Evolutionary conservation across 2,888 invertebrate genomes (phyloP).

Genomic region (Falcaria lacertinaria): DNA sequence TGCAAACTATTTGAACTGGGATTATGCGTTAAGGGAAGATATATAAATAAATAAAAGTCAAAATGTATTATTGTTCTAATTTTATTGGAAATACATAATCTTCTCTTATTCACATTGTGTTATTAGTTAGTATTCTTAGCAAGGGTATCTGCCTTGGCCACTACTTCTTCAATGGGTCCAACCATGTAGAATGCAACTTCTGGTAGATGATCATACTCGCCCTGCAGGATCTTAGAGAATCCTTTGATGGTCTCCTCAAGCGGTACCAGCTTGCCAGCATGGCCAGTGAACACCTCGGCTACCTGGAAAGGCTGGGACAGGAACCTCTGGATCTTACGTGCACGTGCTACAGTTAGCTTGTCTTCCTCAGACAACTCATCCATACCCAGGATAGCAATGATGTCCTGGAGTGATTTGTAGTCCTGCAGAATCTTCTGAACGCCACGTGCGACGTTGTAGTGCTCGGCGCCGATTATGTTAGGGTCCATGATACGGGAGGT

Average conservation of each 20-base stretch:
- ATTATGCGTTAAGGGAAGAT: too few species aligned
- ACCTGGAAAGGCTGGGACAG: slow-evolving; percentile 94
- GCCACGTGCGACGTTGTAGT: slow-evolving; percentile 93
- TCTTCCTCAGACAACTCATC: slow-evolving; percentile 81
- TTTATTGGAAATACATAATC: slow-evolving; percentile 49
- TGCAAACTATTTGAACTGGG: too few species aligned
- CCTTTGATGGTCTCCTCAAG: slow-evolving; percentile 91
- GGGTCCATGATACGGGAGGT: slow-evolving; percentile 97
- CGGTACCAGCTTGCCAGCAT: slow-evolving; percentile 92
- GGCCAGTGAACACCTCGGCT: slow-evolving; percentile 95
- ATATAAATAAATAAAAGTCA: slow-evolving; percentile 14
- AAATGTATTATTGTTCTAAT: slow-evolving; percentile 32
- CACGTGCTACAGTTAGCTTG: slow-evolving; percentile 92
- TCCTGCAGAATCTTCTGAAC: slow-evolving; percentile 96
- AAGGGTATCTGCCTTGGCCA: slow-evolving; percentile 89
- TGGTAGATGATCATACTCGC: slow-evolving; percentile 92
- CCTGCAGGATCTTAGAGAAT: slow-evolving; percentile 88
- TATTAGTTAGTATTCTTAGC: slow-evolving; percentile 81
- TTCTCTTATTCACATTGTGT: slow-evolving; percentile 33
- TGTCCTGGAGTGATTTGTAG: slow-evolving; percentile 88
- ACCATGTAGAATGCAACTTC: slow-evolving; percentile 97
- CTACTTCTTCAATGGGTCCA: slow-evolving; percentile 92
- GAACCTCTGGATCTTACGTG: slow-evolving; percentile 95
- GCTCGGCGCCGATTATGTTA: slow-evolving; percentile 92
- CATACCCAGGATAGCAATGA: slow-evolving; percentile 95